phyloP scores from a whole-genome alignment of 1,140 invertebrate species.

The Procambarus virginalis region DNA sequence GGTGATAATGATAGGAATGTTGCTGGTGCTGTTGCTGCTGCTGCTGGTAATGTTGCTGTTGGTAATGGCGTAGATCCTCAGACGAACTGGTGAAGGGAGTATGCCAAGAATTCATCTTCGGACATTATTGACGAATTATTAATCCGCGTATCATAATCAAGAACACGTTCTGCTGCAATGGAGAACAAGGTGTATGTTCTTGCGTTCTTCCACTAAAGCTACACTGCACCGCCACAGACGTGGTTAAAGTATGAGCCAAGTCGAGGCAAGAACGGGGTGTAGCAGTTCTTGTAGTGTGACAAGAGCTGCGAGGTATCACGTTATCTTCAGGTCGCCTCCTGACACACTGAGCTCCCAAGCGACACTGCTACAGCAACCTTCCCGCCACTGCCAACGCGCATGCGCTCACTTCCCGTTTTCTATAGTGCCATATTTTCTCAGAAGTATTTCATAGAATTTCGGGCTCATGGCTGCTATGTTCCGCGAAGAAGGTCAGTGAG shows the following conservation, averaged over 20 bases:
- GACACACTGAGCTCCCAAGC: conserved; percentile 1
- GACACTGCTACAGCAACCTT: conserved; percentile 31
- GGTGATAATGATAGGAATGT: conserved; percentile 10
- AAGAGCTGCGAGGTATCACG: background rate
- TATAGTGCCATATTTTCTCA: conserved; percentile 26
- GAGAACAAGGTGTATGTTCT: background rate
- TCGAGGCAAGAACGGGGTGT: background rate
- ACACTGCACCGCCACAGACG: too few species aligned
- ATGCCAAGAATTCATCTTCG: conserved; percentile 54
- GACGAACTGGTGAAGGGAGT: conserved; percentile 28
- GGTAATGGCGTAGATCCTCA: conserved; percentile 31
- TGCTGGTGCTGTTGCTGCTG: conserved; percentile 20
- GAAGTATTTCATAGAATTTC: conserved; percentile 32
- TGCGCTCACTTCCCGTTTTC: conserved; percentile 49
- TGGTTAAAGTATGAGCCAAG: too few species aligned
- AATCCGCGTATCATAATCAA: conserved; percentile 14
- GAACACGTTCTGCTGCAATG: background rate
- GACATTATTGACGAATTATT: conserved; percentile 41
- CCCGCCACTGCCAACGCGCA: conserved; percentile 39
- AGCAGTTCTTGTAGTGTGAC: background rate
- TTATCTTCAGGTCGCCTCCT: conserved; percentile 13
- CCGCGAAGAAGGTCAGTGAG: background rate
- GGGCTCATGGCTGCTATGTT: conserved; percentile 1
- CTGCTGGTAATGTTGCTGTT: conserved; percentile 17
- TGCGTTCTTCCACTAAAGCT: too few species aligned